Base-by-base conservation (phyloP, 2,113 vertebrate genomes). In the Carettochelys insculpta region DNA sequence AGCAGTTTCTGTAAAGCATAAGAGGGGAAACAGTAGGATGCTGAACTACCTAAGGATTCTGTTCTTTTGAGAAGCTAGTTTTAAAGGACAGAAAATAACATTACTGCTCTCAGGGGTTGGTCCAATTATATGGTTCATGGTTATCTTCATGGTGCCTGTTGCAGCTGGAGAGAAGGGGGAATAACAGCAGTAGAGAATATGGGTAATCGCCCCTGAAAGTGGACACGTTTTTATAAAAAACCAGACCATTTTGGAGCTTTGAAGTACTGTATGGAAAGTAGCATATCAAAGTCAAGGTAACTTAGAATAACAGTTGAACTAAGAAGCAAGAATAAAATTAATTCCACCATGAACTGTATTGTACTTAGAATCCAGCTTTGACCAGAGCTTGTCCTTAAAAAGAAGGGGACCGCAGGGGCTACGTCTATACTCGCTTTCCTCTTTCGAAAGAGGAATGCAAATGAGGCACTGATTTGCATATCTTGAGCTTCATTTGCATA, bases 51-150 rank as follows among this genome's bases (percentile, higher is more conserved):
- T 38, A 43, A 24, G 25, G 45, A 54, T 87, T 65, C 56, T 51
- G 84, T 78, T 75, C n/a, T 50, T 88, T 92, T 73, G 65, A 52
- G 68, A 58, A 92, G 83, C 52, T 1, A 82, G 76, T 78, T 81
- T 4, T 83, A 77, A 82, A 53, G 17, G 43, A 82, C 51, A 68
- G 0, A 43, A 19, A 25, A 48, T 58, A 88, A 73, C 13, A 47
- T 31, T 11, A 95, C 4, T 5, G 84, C 11, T 88, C 31, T 81
- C 12, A 73, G 31, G 58, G 29, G 24, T 84, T 92, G 77, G 9
- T 10, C 3, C 3, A 89, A 45, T 25, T 50, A 25, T 38, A 8
- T 41, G 20, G 25, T 84, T 29, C 29, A 34, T 38, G 3, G 2
- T 68, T 47, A 92, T 92, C 54, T 89, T 3, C 47, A 75, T 53